A percentile compares a stretch with the other conserved stretches of the same genome.
Conservation (phyloP, 1,140 invertebrate genomes). For the Pseudomyrmex cubaensis region DNA sequence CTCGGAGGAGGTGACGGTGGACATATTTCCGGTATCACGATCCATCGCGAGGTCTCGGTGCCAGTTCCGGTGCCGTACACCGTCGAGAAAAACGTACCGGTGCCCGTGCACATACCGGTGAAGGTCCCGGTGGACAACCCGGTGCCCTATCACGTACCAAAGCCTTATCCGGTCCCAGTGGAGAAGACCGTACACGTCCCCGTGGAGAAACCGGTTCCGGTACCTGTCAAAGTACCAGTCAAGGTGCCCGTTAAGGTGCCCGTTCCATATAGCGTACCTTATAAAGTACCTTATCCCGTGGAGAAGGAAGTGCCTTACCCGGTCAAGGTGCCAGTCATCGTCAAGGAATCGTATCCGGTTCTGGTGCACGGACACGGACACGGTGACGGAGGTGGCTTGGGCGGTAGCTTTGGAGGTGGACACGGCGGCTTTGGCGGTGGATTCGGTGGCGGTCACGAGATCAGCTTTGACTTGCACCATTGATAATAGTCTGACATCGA, state of each 20-base stretch:
- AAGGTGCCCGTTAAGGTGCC: conserved; percentile 86
- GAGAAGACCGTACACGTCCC: conserved; percentile 86
- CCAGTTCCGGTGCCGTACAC: conserved; percentile 83
- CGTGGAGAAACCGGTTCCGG: conserved; percentile 85
- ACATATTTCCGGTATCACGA: conserved; percentile 83
- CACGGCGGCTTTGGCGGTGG: conserved; percentile 55
- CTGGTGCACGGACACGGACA: conserved; percentile 76
- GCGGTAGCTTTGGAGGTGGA: conserved; percentile 52
- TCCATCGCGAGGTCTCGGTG: conserved; percentile 83
- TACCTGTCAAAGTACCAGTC: conserved; percentile 86
- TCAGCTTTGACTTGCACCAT: conserved; percentile 67
- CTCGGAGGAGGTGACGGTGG: conserved; percentile 74
- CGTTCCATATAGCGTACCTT: conserved; percentile 78
- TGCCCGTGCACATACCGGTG: conserved; percentile 81
- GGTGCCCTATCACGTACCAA: conserved; percentile 85
- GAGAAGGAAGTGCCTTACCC: conserved; percentile 82
- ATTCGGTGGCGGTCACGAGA: conserved; percentile 57
- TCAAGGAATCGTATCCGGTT: conserved; percentile 87
- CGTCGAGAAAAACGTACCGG: conserved; percentile 82
- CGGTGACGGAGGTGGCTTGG: conserved; percentile 52
- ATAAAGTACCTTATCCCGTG: conserved; percentile 77
- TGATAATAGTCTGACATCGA: conserved; percentile 51
- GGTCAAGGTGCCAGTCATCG: conserved; percentile 81
- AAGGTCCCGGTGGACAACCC: conserved; percentile 85
- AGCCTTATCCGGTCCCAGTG: conserved; percentile 87